Conservation (phyloP, 2,797 vertebrate genomes). For the Enteromius argenteus region DNA sequence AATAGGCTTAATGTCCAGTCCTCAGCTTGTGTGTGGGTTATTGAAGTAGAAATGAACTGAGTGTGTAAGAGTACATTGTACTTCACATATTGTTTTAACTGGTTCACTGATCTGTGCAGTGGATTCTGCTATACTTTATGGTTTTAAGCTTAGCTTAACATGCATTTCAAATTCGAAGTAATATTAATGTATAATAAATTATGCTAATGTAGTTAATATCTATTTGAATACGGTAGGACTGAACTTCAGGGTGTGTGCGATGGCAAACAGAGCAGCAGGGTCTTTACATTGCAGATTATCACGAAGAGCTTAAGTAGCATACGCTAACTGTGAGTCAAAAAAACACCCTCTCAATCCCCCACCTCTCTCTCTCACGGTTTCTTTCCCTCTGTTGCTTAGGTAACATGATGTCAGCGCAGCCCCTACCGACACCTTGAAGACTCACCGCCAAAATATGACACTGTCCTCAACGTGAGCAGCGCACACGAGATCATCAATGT, state of each 20-base stretch:
- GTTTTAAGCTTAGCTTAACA: neutral
- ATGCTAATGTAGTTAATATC: neutral
- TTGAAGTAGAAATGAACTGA: neutral
- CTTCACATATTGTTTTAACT: neutral
- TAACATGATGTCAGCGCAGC: conserved; percentile 60
- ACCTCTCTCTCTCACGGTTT: conserved; percentile 24
- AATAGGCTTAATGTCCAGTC: conserved; percentile 11
- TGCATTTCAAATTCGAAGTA: neutral
- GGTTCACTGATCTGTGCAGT: neutral
- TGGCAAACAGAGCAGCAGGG: neutral
- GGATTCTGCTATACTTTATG: neutral
- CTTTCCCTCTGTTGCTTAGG: conserved; percentile 62
- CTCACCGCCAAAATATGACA: conserved; percentile 39
- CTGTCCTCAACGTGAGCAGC: conserved; percentile 37
- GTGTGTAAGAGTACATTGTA: neutral
- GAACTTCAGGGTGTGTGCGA: neutral
- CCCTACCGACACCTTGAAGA: conserved; percentile 54
- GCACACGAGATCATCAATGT: neutral
- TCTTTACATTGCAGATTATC: conserved; percentile 15
- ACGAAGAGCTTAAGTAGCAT: conserved; percentile 32
- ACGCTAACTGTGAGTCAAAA: conserved; percentile 43
- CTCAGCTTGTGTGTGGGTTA: neutral
- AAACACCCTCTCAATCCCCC: conserved; percentile 39
- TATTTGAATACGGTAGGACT: neutral
- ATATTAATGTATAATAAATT: conserved; percentile 9